Evolutionary conservation across 2,888 invertebrate species (phyloP), one percentile per base, ranked within the genome.

Genomic region (Eumerus sabulonum): DNA sequence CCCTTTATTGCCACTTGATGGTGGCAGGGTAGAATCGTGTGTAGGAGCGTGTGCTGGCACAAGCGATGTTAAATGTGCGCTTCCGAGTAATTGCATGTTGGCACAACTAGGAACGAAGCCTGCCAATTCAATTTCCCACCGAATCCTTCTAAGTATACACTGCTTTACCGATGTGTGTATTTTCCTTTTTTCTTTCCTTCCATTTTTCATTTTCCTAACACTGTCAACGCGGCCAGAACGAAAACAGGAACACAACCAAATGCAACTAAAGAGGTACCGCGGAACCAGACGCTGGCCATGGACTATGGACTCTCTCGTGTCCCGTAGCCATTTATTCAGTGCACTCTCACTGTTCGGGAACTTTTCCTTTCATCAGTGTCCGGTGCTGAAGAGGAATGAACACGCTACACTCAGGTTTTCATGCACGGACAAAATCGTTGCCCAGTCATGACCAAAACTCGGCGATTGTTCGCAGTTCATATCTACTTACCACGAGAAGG

Each of bases 331-430:
- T 79, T 68, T 79, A 63, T 72, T 57, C 51, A 50, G 45, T 64
- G 64, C 64, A 79, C 79, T 79, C 79, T 79, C 77, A 79, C 74
- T 79, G 53, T 59, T 68, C 68, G 60, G 54, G 67, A 70, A 74
- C 79, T 79, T 79, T 79, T 74, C 63, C 74, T 79, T 79, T 79
- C 79, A 79, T 74, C 79, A 64, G 74, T 79, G 74, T 79, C 79
- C 79, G 77, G 44, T 74, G 68, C 59, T 68, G 79, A 51, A 70
- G 64, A 64, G 79, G 60, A 74, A 70, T 56, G 35, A 45, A 66
- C 38, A 16, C 36, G 57, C 18, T 14, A 44, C 19, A 19, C 2
- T 27, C 27, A n/a, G 62, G 67, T 60, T 57, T 57, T 42, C 67
- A 42, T 67, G 63, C 67, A 62, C 73, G 44, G n/a, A n/a, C n/a